Conservation (phyloP, 1,140 invertebrate genomes). For the Medauroidea extradentata region DNA sequence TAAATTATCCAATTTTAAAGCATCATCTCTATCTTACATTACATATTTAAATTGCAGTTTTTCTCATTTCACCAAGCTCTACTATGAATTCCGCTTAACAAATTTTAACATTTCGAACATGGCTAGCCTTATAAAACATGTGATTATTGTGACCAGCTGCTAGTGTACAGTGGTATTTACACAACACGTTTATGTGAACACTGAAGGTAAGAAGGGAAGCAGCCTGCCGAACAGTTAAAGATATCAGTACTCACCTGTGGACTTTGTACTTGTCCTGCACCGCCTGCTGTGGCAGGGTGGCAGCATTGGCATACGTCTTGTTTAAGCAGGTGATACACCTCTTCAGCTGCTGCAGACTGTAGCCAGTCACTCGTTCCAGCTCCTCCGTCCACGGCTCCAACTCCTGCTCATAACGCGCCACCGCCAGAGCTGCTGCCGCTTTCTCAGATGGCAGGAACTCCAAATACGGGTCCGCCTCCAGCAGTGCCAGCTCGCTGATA, state of each 20-base stretch:
- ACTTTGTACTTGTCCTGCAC: constrained; percentile 80
- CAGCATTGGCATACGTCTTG: constrained; percentile 61
- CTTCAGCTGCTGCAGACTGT: constrained; percentile 62
- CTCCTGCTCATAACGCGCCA: constrained; percentile 64
- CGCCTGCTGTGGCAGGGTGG: constrained; percentile 67
- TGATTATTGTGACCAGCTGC: no score
- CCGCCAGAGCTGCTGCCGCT: constrained; percentile 72
- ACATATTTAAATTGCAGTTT: no score
- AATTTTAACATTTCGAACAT: no score
- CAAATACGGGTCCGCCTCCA: constrained; percentile 83
- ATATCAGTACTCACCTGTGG: constrained; percentile 53
- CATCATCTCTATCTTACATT: no score
- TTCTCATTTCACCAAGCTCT: no score
- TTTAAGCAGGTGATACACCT: constrained; percentile 63
- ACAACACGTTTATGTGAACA: no score
- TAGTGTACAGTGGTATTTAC: no score
- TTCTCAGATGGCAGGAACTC: constrained; percentile 79
- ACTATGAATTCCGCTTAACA: no score
- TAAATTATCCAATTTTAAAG: no score
- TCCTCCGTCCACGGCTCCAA: constrained; percentile 60
- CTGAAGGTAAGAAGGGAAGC: no score
- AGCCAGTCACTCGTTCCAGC: constrained; percentile 61
- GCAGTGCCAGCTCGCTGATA: constrained; percentile 75
- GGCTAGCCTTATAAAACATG: no score
- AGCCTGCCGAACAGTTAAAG: no score